These are phyloP conservation scores for Euphonia xanthogaster DNA, from an alignment of 2,797 vertebrate species.

Conservation along the genomic window DNA sequence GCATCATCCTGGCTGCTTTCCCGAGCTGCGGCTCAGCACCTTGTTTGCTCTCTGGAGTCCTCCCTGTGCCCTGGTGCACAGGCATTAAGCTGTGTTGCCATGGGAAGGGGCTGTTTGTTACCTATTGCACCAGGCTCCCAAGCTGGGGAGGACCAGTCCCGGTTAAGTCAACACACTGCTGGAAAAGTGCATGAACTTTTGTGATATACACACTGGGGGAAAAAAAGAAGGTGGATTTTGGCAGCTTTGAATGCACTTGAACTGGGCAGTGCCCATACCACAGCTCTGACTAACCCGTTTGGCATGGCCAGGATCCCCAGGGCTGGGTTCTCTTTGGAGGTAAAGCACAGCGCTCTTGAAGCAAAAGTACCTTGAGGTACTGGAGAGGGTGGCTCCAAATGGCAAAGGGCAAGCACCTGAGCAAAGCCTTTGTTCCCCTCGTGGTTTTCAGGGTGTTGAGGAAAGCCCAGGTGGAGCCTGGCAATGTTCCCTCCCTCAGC, in stretches of 20 bases:
- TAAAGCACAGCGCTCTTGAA: neutral
- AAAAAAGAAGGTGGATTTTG: conserved; percentile 31
- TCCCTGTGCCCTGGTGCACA: neutral
- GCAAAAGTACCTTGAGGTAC: neutral
- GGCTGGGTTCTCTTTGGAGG: neutral
- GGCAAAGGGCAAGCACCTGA: neutral
- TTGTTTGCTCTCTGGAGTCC: neutral
- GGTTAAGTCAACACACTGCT: conserved; percentile 27
- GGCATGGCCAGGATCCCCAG: conserved; percentile 46
- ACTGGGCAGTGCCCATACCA: conserved; percentile 66
- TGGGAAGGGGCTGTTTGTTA: conserved; percentile 62
- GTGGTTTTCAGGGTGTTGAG: neutral
- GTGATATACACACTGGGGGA: neutral
- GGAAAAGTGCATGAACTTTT: conserved; percentile 49
- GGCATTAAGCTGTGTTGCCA: conserved; percentile 55
- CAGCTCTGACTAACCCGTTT: conserved; percentile 64
- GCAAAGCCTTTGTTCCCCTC: neutral
- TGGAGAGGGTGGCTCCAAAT: neutral
- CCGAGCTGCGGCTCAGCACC: neutral
- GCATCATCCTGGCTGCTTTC: conserved; percentile 68
- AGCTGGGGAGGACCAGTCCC: neutral
- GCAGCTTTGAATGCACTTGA: conserved; percentile 47
- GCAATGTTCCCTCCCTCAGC: neutral
- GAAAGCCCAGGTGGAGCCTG: neutral
- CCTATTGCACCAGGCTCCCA: neutral